Evolutionary conservation across 2,113 vertebrate species (phyloP).

Genomic region (Synchiropus splendidus): DNA sequence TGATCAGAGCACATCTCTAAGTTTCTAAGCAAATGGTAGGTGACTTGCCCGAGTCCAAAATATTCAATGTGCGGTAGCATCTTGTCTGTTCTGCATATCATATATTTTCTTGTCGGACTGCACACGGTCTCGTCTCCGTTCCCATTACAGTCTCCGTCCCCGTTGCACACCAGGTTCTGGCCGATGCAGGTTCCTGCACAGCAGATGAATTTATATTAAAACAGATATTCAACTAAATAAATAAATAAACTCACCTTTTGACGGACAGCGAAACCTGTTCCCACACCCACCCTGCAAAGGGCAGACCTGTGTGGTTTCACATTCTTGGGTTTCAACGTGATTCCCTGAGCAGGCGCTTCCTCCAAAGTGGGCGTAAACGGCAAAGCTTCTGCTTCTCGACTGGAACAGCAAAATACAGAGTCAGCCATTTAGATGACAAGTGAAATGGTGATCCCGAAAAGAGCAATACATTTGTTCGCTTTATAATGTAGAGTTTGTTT

Average conservation of each 20-base stretch:
- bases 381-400: constrained; percentile 69
- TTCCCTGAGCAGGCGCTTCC: constrained; percentile 69
- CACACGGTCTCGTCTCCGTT: constrained; percentile 72
- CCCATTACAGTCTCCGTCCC: constrained; percentile 84
- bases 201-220: neutral
- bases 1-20: neutral
- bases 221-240: neutral
- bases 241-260: constrained; percentile 37
- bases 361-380: constrained; percentile 75
- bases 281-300: constrained; percentile 79
- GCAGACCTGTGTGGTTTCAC: constrained; percentile 71
- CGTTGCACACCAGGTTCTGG: constrained; percentile 75
- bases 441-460: too few relatives aligned
- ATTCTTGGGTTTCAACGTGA: constrained; percentile 60
- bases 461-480: too few relatives aligned
- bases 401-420: constrained; percentile 29
- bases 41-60: constrained; percentile 71
- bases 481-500: too few relatives aligned
- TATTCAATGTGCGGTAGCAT: constrained; percentile 69
- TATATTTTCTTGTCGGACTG: constrained; percentile 4
- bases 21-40: neutral
- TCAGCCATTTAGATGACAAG: too few relatives aligned
- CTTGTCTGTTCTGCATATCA: constrained; percentile 45
- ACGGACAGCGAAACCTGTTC: constrained; percentile 78
- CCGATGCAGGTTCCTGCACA: constrained; percentile 73